Evolutionary conservation across 1,140 invertebrate genomes (phyloP).

Genomic region (Ostrea denselamellosa): DNA sequence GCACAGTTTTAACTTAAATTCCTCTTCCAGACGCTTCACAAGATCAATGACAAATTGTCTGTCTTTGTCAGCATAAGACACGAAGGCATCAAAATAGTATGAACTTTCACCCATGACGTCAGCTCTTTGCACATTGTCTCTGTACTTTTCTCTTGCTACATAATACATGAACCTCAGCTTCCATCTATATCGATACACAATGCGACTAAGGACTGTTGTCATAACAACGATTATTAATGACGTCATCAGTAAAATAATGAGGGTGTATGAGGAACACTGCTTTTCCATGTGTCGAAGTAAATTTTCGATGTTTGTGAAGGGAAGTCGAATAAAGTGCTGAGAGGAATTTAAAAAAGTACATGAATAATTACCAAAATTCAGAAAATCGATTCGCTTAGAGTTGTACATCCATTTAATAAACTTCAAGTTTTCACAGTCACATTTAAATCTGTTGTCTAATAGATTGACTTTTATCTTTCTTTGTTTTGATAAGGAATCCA

Average conservation of each 20-base stretch:
- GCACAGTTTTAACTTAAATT: conserved; percentile 59
- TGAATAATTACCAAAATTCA: neutral
- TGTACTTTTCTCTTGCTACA: conserved; percentile 21
- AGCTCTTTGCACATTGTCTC: neutral
- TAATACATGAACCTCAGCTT: conserved; percentile 19
- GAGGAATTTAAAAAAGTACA: neutral
- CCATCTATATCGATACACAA: conserved; percentile 19
- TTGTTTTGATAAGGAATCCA: neutral
- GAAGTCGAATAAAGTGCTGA: neutral
- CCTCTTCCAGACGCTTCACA: conserved; percentile 53
- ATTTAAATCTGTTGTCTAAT: neutral
- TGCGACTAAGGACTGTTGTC: neutral
- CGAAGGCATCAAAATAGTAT: conserved; percentile 72
- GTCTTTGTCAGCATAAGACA: conserved; percentile 65
- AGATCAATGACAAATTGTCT: conserved; percentile 53
- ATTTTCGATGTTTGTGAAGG: conserved; percentile 2
- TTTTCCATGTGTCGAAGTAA: neutral
- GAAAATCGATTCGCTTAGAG: neutral
- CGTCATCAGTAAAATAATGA: neutral
- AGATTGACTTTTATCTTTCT: neutral
- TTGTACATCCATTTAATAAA: conserved; percentile 5
- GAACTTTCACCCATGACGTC: neutral
- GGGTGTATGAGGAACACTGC: conserved; percentile 6
- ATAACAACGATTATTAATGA: neutral
- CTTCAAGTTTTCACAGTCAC: conserved; percentile 6